These are phyloP conservation scores for Paramormyrops hopkinsi DNA, from an alignment of 2,797 vertebrate genomes.

Conservation along the genomic window DNA sequence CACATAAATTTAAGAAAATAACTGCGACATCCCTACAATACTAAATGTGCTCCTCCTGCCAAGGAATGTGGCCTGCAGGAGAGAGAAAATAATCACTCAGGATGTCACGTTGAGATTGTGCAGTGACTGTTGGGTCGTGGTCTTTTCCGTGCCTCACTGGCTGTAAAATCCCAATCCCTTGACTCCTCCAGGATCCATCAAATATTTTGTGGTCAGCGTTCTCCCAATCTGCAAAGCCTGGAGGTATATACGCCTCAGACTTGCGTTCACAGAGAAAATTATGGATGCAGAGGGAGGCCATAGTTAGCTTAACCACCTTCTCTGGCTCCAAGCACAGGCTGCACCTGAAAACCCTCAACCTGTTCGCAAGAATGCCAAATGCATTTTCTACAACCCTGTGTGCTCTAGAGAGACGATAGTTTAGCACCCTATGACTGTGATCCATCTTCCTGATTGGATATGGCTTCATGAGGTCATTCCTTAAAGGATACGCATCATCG, in stretches of 20 bases:
- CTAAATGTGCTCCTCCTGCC: conserved; percentile 19
- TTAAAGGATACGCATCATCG: conserved; percentile 20
- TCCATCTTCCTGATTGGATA: conserved; percentile 17
- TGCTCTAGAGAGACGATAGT: conserved; percentile 15
- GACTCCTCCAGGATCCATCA: conserved; percentile 22
- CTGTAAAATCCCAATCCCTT: conserved; percentile 16
- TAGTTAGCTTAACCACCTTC: neutral
- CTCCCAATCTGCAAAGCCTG: conserved; percentile 19
- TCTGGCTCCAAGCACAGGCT: conserved; percentile 21
- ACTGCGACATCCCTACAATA: neutral
- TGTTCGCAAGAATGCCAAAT: conserved; percentile 18
- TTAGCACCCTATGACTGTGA: conserved; percentile 18
- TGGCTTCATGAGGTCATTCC: conserved; percentile 22
- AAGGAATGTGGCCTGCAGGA: neutral
- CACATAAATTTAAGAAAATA: neutral
- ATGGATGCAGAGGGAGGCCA: conserved; percentile 5
- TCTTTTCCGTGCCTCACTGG: neutral
- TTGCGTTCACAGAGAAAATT: conserved; percentile 7
- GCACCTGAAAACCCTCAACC: conserved; percentile 21
- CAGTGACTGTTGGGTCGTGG: neutral
- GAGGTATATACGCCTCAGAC: conserved; percentile 14
- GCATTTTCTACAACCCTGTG: conserved; percentile 8
- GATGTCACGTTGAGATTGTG: conserved; percentile 10
- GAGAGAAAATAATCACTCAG: conserved; percentile 22
- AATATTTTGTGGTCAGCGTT: neutral